Base-by-base conservation (phyloP, 2,113 vertebrate genomes). In the Lepus americanus region DNA sequence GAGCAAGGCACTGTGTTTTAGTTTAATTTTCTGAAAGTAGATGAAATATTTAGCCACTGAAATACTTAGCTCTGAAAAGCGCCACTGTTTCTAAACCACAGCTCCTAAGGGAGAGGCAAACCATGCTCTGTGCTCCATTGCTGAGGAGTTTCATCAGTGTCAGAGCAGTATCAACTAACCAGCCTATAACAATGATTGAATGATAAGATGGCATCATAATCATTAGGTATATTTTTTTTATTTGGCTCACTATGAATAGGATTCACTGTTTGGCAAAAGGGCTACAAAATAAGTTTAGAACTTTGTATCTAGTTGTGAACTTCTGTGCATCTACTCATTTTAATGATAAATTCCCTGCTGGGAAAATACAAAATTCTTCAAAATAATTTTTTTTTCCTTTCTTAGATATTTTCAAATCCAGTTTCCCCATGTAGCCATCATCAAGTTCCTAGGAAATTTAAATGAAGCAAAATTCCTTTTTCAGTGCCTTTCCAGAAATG, bases 21-120 rank as follows among this genome's bases (percentile, higher is more conserved):
- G 39, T 90, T 67, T 1, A 6, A 79, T 88, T 92, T 92, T 82
- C 55, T 66, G 22, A 82, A 94, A 74, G 14, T n/a, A 86, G 59
- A 53, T 72, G 70, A 97, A 79, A 79, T 90, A 93, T 92, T 91
- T 91, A 86, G 36, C 67, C 73, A 86, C 49, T 64, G 39, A 82
- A 44, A 76, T 64, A 64, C 63, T 92, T 77, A 61, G 33, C 82
- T 70, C n/a, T 90, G 61, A 82, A 87, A 92, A 93, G 4, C 84
- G 63, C 81, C 51, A 6, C 86, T 83, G 53, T 64, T 94, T 8
- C 8, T 94, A 76, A 66, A 87, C 64, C 76, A 72, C 29, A 39
- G 23, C 39, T 80, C 84, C 70, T 70, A 36, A 36, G 44, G 80
- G 67, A 33, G 53, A 90, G 10, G 25, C 51, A n/a, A 69, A 17